Evolutionary conservation across 2,797 vertebrate genomes (phyloP), one percentile per base, ranked within the genome.

Genomic region (Paedocypris micromegethes): DNA sequence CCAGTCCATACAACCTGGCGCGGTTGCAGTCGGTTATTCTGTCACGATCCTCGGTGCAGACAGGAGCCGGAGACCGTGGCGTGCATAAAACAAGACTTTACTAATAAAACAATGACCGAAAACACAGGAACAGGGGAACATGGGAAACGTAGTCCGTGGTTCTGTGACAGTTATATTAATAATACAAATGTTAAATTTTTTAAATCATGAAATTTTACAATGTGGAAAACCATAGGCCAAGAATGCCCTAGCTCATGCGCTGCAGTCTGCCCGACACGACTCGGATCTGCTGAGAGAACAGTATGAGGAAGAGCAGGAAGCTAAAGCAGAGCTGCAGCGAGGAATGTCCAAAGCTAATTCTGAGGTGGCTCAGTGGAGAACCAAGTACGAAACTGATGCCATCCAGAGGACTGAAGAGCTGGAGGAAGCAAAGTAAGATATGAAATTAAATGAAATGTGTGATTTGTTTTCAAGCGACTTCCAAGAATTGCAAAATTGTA

Each of bases 301-400:
- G 74, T 90, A 83, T 0, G 88, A 91, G 68, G 89, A 90, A 58
- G 89, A 90, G 62, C 87, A 71, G 0, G 89, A 91, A 60, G 89
- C 89, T 69, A 90, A 90, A 68, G 84, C 84, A 0, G 89, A 90
- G 77, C 79, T 90, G 1, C 89, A 90, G 74, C 82, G 89, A 0
- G 68, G 81, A 56, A 79, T 91, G 63, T 90, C 89, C 75, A 90
- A 90, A 78, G 88, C 89, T 77, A 91, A 91, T 80, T 79, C 83
- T 0, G 89, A 91, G 75, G 89, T 90, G 80, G 88, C 89, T 54
- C 88, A 89, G 65, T 91, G 89, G 89, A 88, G 89, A 74, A 89
- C 85, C 75, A 91, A 90, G 78, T 91, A 91, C 0, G 89, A 91
- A 78, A 90, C 89, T 0, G 89, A 90, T 0, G 89, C 89, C 80